Percentiles rank a stretch among this genome's conserved stretches.
These are phyloP conservation scores for Dryoscopus gambensis DNA, from an alignment of 2,113 vertebrate species.

Conservation along the genomic window DNA sequence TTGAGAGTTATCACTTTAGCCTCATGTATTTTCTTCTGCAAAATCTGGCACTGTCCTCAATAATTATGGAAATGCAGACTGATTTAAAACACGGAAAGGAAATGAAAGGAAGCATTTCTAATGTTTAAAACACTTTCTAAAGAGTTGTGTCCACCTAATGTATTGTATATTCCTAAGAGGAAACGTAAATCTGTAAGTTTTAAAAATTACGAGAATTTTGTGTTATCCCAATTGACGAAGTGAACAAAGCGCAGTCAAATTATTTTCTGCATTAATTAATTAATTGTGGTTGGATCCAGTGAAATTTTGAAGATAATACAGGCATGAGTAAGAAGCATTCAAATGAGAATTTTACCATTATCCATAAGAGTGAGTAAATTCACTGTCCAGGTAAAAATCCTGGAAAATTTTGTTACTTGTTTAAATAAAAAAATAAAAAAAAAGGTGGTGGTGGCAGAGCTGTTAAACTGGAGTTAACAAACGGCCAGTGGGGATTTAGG, in stretches of 20 bases:
- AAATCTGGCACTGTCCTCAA: not conserved
- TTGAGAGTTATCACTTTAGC: not conserved
- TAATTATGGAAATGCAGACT: not conserved
- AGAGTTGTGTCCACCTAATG: not conserved
- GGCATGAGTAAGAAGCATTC: not conserved
- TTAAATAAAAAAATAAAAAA: not conserved
- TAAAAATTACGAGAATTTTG: not conserved
- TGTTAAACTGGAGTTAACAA: slow-evolving; percentile 34
- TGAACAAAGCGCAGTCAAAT: not conserved
- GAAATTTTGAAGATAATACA: not conserved
- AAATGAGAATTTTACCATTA: not conserved
- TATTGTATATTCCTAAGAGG: not conserved
- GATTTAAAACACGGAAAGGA: not conserved
- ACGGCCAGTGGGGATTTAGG: slow-evolving; percentile 27
- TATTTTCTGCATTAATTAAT: not conserved
- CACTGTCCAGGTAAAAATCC: not conserved
- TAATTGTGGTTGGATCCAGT: not conserved
- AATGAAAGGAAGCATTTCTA: rapidly evolving
- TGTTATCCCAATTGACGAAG: not conserved
- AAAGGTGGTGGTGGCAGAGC: not conserved
- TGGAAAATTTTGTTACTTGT: not conserved
- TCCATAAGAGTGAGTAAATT: not conserved
- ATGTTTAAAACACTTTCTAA: not conserved
- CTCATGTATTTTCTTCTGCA: not conserved
- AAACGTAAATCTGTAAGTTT: not conserved